Conservation (phyloP, 2,113 vertebrate species). For the Burhinus oedicnemus region DNA sequence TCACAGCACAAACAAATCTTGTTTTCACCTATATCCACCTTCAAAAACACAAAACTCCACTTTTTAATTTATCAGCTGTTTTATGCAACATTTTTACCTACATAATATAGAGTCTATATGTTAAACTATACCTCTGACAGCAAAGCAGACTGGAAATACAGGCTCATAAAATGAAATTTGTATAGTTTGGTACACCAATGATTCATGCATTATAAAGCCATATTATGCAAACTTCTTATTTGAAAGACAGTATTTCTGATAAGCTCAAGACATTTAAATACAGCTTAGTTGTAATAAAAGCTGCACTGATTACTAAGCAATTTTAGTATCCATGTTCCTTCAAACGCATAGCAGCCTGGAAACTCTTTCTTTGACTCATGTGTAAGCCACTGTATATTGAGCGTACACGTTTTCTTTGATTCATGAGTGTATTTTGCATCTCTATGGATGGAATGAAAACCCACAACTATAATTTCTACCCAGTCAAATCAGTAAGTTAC, state of each 20-base stretch:
- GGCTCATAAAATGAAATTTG: not conserved
- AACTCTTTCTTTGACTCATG: not conserved
- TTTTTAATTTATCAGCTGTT: not conserved
- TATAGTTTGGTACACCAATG: not conserved
- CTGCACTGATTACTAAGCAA: not conserved
- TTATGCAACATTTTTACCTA: not conserved
- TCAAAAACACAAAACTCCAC: not conserved
- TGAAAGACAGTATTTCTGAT: not conserved
- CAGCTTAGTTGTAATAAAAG: not conserved
- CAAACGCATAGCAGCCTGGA: not conserved
- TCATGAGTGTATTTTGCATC: not conserved
- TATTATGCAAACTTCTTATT: not conserved
- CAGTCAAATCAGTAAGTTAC: not conserved
- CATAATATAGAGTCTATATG: not conserved
- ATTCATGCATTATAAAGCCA: not conserved
- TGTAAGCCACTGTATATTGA: not conserved
- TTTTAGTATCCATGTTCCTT: not conserved
- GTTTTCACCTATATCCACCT: conserved; percentile 76
- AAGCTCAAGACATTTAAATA: not conserved
- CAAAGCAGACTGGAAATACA: not conserved
- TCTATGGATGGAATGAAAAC: not conserved
- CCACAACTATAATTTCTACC: not conserved
- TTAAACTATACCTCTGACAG: not conserved
- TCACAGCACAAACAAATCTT: conserved; percentile 87
- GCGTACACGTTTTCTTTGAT: not conserved